phyloP scores from a whole-genome alignment of 2,113 vertebrate species.

The Ailuropoda melanoleuca region DNA sequence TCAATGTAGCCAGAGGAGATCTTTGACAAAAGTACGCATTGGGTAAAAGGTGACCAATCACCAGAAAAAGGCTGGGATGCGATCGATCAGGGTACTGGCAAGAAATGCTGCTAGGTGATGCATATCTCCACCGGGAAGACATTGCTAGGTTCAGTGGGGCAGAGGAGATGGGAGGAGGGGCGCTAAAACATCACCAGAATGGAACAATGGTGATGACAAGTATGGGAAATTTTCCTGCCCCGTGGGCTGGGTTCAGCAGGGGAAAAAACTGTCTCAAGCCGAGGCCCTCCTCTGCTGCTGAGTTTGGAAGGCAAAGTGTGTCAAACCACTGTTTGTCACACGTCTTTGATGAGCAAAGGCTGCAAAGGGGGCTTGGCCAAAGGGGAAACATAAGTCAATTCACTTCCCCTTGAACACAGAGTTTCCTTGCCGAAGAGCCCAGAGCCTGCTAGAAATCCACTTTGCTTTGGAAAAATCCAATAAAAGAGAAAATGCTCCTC shows the following conservation, averaged over 20 bases:
- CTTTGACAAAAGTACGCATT: slow-evolving; percentile 13
- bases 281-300: background rate
- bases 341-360: background rate
- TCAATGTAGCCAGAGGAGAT: background rate
- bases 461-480: background rate
- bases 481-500: slow-evolving; percentile 66
- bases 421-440: background rate
- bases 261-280: background rate
- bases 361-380: background rate
- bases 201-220: background rate
- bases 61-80: background rate
- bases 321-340: background rate
- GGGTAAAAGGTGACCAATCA: background rate
- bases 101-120: background rate
- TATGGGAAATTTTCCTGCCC: background rate
- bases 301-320: background rate
- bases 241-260: background rate
- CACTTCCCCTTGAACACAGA: background rate
- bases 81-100: background rate
- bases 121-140: background rate
- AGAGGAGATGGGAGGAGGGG: background rate
- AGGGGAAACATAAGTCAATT: slow-evolving; percentile 15
- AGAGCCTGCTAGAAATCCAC: background rate
- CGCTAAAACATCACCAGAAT: background rate
- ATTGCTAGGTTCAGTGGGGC: background rate